Conservation (phyloP, 2,797 vertebrate genomes). For the Rallus crepitans region DNA sequence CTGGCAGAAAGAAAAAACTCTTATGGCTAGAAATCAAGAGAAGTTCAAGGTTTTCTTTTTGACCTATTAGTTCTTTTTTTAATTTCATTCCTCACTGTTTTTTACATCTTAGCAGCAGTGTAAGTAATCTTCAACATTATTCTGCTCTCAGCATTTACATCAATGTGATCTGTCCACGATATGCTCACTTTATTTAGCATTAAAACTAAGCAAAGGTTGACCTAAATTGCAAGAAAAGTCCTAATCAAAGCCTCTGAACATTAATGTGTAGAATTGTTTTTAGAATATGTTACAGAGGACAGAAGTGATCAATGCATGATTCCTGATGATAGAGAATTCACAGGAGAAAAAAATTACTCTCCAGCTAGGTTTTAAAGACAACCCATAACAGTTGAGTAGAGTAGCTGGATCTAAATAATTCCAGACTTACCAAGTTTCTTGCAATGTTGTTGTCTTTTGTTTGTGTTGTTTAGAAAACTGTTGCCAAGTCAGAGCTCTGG, state of each 20-base stretch:
- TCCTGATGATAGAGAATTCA: background rate
- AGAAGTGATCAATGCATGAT: background rate
- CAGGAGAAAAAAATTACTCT: background rate
- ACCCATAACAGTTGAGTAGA: background rate
- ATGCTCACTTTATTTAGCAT: background rate
- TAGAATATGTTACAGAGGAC: background rate
- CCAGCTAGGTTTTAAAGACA: background rate
- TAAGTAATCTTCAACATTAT: background rate
- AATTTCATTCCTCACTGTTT: background rate
- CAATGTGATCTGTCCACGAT: background rate
- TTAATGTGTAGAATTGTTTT: background rate
- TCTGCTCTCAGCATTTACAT: background rate
- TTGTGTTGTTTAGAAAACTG: conserved; percentile 58
- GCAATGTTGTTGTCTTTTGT: conserved; percentile 19
- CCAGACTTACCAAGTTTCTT: background rate
- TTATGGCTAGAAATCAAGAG: background rate
- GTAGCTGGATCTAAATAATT: conserved; percentile 17
- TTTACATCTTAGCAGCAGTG: background rate
- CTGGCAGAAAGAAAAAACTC: background rate
- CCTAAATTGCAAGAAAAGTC: background rate
- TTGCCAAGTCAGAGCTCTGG: conserved; percentile 61
- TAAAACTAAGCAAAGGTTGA: background rate
- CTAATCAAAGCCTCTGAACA: background rate
- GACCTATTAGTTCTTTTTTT: background rate
- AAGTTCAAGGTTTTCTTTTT: background rate